Evolutionary conservation across 2,113 vertebrate species (phyloP).

Genomic region (Gobiocypris rarus): DNA sequence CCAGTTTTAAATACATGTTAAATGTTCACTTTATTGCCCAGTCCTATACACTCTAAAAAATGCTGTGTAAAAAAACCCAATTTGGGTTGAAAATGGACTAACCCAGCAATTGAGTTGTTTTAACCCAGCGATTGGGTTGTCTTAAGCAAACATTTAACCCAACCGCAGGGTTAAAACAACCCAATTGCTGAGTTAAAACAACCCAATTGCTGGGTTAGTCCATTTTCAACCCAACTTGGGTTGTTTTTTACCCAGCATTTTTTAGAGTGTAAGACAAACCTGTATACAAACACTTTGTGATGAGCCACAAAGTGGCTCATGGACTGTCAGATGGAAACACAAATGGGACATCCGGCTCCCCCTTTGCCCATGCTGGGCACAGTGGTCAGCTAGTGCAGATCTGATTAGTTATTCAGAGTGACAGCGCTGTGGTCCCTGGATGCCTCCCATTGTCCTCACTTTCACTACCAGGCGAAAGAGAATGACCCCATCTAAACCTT

Average conservation of each 20-base stretch:
- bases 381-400: slow-evolving; percentile 17
- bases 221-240: too few species aligned
- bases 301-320: background rate
- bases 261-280: too few species aligned
- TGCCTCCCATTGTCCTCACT: slow-evolving; percentile 25
- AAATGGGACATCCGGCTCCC: background rate
- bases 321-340: background rate
- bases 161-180: too few species aligned
- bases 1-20: background rate
- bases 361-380: background rate
- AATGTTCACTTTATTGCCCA: background rate
- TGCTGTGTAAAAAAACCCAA: too few species aligned
- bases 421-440: slow-evolving; percentile 40
- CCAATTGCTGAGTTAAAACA: too few species aligned
- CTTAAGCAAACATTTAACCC: too few species aligned
- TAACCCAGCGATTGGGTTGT: too few species aligned
- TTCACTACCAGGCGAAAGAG: slow-evolving; percentile 27
- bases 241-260: too few species aligned
- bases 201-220: too few species aligned
- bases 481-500: background rate
- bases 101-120: too few species aligned
- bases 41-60: too few species aligned
- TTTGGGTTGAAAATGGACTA: too few species aligned
- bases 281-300: background rate
- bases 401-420: slow-evolving; percentile 44